Conservation (phyloP, 2,797 vertebrate genomes). For the Kryptolebias ocellatus region DNA sequence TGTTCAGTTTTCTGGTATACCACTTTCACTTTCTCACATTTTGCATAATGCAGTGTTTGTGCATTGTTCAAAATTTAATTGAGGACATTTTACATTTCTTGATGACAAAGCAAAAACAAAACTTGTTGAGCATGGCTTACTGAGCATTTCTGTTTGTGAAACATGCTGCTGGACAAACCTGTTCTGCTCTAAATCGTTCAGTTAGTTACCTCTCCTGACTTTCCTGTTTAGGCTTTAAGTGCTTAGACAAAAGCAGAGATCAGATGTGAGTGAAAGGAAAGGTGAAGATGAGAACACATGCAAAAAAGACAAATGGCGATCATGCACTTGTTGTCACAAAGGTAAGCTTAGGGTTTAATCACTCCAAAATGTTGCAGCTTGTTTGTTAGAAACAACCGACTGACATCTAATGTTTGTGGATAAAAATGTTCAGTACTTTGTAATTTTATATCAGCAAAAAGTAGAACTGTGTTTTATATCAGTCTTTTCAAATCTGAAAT, state of each 20-base stretch:
- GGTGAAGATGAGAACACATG: constrained; percentile 10
- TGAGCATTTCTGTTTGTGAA: neutral
- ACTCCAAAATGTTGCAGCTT: neutral
- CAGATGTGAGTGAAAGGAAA: constrained; percentile 5
- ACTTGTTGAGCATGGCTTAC: neutral
- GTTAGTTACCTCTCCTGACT: constrained; percentile 42
- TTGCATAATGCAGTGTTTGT: too few relatives aligned
- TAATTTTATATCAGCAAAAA: neutral
- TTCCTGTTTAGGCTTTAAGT: constrained; percentile 53
- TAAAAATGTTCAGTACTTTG: neutral
- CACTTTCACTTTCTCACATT: too few relatives aligned
- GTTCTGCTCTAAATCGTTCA: constrained; percentile 31
- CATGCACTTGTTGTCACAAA: constrained; percentile 11
- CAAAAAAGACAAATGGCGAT: neutral
- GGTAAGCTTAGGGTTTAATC: constrained; percentile 40
- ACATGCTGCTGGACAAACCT: constrained; percentile 37
- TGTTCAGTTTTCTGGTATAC: too few relatives aligned
- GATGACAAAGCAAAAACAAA: constrained; percentile 17
- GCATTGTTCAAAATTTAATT: neutral
- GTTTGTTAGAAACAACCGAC: neutral
- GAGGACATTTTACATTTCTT: neutral
- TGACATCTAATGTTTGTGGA: neutral
- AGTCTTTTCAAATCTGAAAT: neutral
- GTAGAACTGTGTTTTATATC: neutral
- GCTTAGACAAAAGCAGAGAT: constrained; percentile 15